A percentile compares a stretch with the other conserved stretches of the same genome.
Conservation (phyloP, 2,797 vertebrate species). For the Adelosebastes latens region DNA sequence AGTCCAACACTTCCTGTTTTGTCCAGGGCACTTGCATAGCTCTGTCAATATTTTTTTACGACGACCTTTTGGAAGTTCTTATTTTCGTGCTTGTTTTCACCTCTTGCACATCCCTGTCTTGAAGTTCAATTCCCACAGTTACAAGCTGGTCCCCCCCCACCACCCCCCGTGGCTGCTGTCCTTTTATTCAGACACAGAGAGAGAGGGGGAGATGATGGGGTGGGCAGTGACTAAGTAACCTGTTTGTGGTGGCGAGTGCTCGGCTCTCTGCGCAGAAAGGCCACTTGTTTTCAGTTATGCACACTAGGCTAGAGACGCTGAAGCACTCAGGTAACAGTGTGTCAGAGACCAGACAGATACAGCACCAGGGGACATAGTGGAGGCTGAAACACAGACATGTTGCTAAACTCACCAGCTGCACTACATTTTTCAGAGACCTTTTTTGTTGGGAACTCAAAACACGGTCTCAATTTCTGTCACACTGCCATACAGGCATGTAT, state of each 20-base stretch:
- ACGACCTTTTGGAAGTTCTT: constrained; percentile 70
- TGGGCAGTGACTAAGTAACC: constrained; percentile 59
- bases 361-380: constrained; percentile 13
- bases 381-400: constrained; percentile 21
- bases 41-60: constrained; percentile 67
- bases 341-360: constrained; percentile 33
- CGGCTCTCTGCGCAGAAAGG: constrained; percentile 29
- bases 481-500: background rate
- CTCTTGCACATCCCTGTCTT: background rate
- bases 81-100: constrained; percentile 47
- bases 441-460: background rate
- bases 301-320: constrained; percentile 37
- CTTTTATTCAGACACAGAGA: constrained; percentile 31
- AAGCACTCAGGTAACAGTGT: constrained; percentile 40
- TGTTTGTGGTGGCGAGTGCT: constrained; percentile 55
- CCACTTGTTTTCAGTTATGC: constrained; percentile 48
- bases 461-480: background rate
- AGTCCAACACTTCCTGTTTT: constrained; percentile 45
- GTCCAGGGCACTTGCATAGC: constrained; percentile 40
- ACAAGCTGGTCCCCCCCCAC: background rate
- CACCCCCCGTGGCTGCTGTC: constrained; percentile 35
- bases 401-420: background rate
- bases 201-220: constrained; percentile 29
- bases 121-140: constrained; percentile 42
- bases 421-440: background rate